A percentile compares a stretch with the other conserved stretches of the same genome.
phyloP scores from a whole-genome alignment of 2,888 invertebrate species.

The Agrotis ipsilon region DNA sequence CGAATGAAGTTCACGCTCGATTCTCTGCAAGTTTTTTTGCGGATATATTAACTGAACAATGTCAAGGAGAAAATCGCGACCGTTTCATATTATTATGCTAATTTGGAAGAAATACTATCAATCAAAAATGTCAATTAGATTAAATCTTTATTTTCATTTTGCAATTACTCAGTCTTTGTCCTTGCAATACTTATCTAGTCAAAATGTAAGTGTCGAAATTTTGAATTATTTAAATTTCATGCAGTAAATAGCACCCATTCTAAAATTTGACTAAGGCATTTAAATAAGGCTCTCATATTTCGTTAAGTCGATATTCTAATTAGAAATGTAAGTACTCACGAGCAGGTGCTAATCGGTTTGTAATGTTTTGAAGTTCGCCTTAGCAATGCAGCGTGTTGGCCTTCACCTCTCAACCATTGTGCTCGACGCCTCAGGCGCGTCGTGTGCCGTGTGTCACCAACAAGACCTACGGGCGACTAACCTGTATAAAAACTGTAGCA shows the following conservation, averaged over 20 bases:
- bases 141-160: not conserved
- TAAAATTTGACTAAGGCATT: not conserved
- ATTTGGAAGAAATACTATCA: conserved; percentile 4
- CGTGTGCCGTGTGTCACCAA: conserved; percentile 45
- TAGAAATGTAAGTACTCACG: conserved; percentile 12
- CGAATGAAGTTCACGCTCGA: not conserved
- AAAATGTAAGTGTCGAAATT: too few species aligned
- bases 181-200: not conserved
- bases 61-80: conserved; percentile 4
- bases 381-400: conserved; percentile 31
- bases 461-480: conserved; percentile 34
- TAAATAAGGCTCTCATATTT: conserved; percentile 11
- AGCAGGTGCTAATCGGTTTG: conserved; percentile 35
- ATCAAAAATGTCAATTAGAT: conserved; percentile 1
- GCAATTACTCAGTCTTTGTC: not conserved
- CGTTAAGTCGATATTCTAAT: conserved; percentile 9
- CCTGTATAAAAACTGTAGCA: conserved; percentile 81
- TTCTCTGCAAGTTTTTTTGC: conserved; percentile 9
- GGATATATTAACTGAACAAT: not conserved
- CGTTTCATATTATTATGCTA: not conserved
- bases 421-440: conserved; percentile 41
- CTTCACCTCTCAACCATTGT: conserved; percentile 58
- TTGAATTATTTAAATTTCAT: not conserved
- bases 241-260: not conserved
- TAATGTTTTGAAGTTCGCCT: conserved; percentile 23